Evolutionary conservation across 1,140 invertebrate genomes (phyloP), one percentile per base, ranked within the genome.

Genomic region (Trichonephila clavata): DNA sequence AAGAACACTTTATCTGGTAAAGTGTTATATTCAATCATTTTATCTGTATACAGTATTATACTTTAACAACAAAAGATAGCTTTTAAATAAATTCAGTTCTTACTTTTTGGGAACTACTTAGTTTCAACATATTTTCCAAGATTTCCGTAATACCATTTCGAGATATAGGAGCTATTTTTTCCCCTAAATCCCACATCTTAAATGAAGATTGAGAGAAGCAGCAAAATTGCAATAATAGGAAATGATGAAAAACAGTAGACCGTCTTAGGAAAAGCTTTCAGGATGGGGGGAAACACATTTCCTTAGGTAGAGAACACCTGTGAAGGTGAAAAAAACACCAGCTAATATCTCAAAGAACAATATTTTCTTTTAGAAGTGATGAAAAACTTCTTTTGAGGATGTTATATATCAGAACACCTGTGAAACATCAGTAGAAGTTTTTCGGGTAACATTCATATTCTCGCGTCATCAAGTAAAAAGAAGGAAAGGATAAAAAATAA

Each of bases 391-490:
- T 77, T 77, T 27, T 18, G 24, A 27, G 27, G 27, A 77, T 77
- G 71, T 77, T 77, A 77, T 77, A 77, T 77, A 77, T 77, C 71
- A 77, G 71, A 77, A 77, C 71, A 77, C 71, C 71, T 77, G 71
- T 77, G 71, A 77, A 39, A 77, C 27, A 27, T 77, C 71, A 77
- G 71, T 39, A 8, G 27, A 77, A 77, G 32, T 77, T 77, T 77
- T 39, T 20, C 68, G 24, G 2, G 4, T 32, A 32, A 13, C 71
- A 77, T 77, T 77, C 71, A 77, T 77, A 77, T 77, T 27, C 71
- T 20, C 24, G 16, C 71, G 27, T 77, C 68, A 77, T 77, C 71
- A 77, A 20, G 71, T 32, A 77, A 77, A 27, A 39, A 77, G 27
- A 20, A 27, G 14, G 27, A 20, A 63, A 63, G 21, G 21, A 63